Evolutionary conservation across 2,888 invertebrate genomes (phyloP), one percentile per base, ranked within the genome.

Genomic region (Aspidiotus rigidus): DNA sequence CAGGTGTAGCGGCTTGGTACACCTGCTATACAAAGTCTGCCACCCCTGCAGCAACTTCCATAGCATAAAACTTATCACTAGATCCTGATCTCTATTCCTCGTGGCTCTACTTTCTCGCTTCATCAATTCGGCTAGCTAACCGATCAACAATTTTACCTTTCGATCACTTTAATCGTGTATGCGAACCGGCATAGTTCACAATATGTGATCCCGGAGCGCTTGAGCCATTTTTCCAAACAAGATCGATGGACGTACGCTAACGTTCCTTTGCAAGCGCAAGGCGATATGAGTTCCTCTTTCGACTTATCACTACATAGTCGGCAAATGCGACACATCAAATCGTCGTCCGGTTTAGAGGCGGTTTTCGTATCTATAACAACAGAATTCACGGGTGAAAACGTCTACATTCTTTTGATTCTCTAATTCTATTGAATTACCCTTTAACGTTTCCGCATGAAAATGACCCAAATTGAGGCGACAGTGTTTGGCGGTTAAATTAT

Each of bases 151-250:
- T 49, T 64, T n/a, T 66, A 67, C 67, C 67, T 67, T 67, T 67
- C 60, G 11, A 67, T 67, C 6, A 67, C 67, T 60, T 67, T 67
- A 9, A 67, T 60, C 7, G 67, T 67, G 17, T 67, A 67, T 15
- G 56, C 60, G 39, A 49, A 67, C 15, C 67, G 67, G 28, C 67
- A 67, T n/a, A 67, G 44, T 59, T 67, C 67, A 39, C 67, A 67
- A 49, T 49, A 67, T 5, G 59, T 67, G 49, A 60, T 67, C 7
- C 67, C 67, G 9, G 67, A 67, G 28, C 67, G 59, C 60, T 67
- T 67, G 2, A 67, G 15, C 67, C 67, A 67, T 60, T 67, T 67
- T 49, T 67, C 67, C 1, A 67, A 60, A 67, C 67, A 67, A 15
- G 67, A 42, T 60, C 67, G 44, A 39, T 67, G 67, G n/a, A 67